Evolutionary conservation across 1,140 invertebrate genomes (phyloP).

Genomic region (Calycopis cecrops): DNA sequence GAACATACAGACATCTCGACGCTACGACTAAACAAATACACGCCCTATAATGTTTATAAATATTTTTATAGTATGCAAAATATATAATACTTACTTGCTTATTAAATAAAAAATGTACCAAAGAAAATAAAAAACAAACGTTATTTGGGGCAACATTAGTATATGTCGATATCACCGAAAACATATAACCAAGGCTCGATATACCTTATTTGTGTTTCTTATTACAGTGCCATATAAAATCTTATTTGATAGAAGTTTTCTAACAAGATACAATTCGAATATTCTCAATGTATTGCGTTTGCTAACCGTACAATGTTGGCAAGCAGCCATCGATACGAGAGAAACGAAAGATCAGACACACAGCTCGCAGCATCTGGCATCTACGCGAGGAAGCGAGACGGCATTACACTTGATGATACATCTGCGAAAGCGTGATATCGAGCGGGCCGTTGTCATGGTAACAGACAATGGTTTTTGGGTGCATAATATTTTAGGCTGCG

Average conservation of each 20-base stretch:
- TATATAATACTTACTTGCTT: too few species aligned
- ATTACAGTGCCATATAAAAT: constrained; percentile 26
- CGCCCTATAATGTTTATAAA: too few species aligned
- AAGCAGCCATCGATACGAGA: constrained; percentile 54
- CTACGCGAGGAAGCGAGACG: constrained; percentile 63
- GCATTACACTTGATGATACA: constrained; percentile 52
- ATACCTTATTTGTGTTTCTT: background rate
- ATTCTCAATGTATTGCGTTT: constrained; percentile 27
- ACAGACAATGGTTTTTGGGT: constrained; percentile 75
- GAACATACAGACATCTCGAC: too few species aligned
- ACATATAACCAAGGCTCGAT: constrained; percentile 21
- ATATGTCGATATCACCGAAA: background rate
- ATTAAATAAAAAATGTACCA: background rate
- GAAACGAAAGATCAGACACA: constrained; percentile 43
- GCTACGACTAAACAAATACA: too few species aligned
- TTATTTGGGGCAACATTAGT: background rate
- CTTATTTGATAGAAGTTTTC: constrained; percentile 50
- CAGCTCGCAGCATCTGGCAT: constrained; percentile 54
- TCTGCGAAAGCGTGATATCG: constrained; percentile 55
- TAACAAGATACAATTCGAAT: constrained; percentile 47
- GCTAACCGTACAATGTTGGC: constrained; percentile 63
- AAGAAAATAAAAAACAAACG: background rate
- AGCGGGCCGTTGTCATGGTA: constrained; percentile 68
- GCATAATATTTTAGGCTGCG: constrained; percentile 75
- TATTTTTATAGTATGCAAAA: too few species aligned